Evolutionary conservation across 2,113 vertebrate genomes (phyloP).

Genomic region (Ciconia stormi): DNA sequence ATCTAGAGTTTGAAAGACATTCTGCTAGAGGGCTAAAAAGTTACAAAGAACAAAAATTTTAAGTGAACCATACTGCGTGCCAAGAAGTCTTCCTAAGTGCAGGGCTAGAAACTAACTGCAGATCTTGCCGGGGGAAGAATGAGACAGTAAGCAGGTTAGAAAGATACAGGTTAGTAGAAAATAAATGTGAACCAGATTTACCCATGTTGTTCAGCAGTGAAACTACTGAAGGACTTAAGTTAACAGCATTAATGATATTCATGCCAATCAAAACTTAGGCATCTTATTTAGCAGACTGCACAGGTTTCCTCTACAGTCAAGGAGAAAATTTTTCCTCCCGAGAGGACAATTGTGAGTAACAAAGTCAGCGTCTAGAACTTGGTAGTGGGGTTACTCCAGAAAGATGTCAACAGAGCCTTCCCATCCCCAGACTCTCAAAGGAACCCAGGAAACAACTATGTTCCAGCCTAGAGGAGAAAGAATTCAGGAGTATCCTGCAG

Average conservation of each 20-base stretch:
- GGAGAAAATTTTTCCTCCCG: neutral
- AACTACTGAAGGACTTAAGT: neutral
- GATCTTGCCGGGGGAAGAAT: neutral
- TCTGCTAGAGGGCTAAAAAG: neutral
- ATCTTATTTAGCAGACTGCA: neutral
- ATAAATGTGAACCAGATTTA: neutral
- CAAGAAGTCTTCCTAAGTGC: neutral
- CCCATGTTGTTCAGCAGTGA: neutral
- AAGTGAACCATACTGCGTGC: neutral
- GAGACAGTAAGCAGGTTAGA: neutral
- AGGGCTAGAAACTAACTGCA: neutral
- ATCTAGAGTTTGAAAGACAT: neutral
- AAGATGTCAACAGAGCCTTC: neutral
- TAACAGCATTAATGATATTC: neutral
- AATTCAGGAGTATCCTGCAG: neutral
- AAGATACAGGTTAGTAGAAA: neutral
- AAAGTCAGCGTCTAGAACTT: neutral
- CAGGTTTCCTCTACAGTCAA: neutral
- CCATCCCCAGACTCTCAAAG: neutral
- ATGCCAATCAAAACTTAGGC: neutral
- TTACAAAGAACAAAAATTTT: neutral
- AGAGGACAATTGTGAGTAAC: neutral
- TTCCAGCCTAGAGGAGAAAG: neutral
- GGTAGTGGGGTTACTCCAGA: neutral
- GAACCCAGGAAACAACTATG: accelerated